Conservation (phyloP, 64 coral and sea anemone genomes). For the Porites lutea region DNA sequence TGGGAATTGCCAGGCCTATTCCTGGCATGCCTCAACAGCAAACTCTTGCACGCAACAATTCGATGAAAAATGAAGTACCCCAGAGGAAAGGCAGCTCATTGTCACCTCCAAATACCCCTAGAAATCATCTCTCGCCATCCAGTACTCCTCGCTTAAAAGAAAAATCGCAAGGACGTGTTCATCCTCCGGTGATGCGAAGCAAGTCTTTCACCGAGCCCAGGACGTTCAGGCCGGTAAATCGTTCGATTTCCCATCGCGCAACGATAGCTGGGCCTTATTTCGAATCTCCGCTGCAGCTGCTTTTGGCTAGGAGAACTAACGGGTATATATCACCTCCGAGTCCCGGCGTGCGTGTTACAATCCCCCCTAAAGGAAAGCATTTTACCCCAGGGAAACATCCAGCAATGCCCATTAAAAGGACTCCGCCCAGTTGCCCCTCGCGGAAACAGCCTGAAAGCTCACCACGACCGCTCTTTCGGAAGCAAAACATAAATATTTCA, state of each 20-base stretch:
- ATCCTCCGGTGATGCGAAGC: not conserved
- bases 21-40: not conserved
- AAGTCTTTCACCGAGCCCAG: slow-evolving; percentile 46
- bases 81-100: slow-evolving; percentile 34
- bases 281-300: slow-evolving; percentile 33
- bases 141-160: not conserved
- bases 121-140: not conserved
- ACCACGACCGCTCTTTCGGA: not conserved
- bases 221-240: not conserved
- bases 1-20: slow-evolving; percentile 55
- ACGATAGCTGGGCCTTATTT: not conserved
- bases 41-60: slow-evolving; percentile 27
- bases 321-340: slow-evolving; percentile 25
- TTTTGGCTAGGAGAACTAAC: not conserved
- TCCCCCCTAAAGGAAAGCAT: slow-evolving; percentile 52
- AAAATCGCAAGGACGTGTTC: not conserved
- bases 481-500: not conserved
- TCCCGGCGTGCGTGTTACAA: slow-evolving; percentile 2
- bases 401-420: slow-evolving; percentile 9
- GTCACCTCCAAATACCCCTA: not conserved
- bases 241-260: slow-evolving; percentile 10
- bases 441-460: not conserved
- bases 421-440: not conserved
- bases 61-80: slow-evolving; percentile 1
- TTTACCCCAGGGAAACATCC: slow-evolving; percentile 7